Base-by-base conservation (phyloP, 1,140 invertebrate genomes). In the Drosophila oshimai region DNA sequence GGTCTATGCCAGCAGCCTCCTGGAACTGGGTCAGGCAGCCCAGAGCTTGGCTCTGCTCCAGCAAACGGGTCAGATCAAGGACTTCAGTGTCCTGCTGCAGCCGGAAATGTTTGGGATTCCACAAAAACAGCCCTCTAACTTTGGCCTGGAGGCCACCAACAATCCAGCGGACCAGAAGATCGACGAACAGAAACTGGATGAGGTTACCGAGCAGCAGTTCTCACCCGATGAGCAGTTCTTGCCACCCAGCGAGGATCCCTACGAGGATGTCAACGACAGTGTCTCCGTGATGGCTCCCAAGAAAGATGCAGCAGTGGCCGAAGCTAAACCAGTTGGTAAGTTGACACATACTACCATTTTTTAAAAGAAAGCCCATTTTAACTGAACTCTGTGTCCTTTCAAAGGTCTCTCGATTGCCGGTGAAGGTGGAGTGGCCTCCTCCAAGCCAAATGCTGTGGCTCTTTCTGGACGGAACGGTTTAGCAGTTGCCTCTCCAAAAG, bases 251-350 rank as follows among this genome's bases (percentile, higher is more conserved):
- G 89, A 90, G 4, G 88, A 90, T 79, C 88, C 84, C 50, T 90
- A 89, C 36, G 89, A 90, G 49, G 89, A 90, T 62, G 86, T 90
- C 1, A 77, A 86, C 12, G 92, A 93, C 18, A 78, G 78, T 5
- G 91, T 92, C 2, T 81, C 91, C 9, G 91, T 93, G 6, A 92
- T 92, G 49, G 90, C 92, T 6, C 92, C 92, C 9, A 91, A 93
- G 6, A 92, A 93, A 10, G 92, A 93, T 53, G 92, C 93, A 6
- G 93, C 93, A 0, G 93, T 95, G 31, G 94, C 95, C 44, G 94
- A 95, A 90, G 94, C 94, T 1, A 95, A 94, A 80, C 95, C 95
- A 46, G 92, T 95, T 28, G 94, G 94, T 91, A 20, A 64, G 89
- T 61, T 0, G 2, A 7, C 2, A 13, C 7, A n/a, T 12, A 2